phyloP scores from a whole-genome alignment of 2,113 vertebrate genomes.

The Megaleporinus macrocephalus region DNA sequence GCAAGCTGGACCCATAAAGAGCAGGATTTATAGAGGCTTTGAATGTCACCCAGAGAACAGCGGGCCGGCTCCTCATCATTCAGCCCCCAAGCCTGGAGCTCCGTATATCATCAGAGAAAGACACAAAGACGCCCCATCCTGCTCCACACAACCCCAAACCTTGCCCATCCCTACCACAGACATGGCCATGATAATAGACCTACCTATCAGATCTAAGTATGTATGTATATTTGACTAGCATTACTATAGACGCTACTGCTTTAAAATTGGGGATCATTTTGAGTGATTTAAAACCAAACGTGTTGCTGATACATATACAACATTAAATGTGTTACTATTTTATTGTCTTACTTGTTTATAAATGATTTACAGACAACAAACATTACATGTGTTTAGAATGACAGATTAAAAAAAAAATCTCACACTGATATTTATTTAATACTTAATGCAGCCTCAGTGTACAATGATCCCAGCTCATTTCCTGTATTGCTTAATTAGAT shows the following conservation, averaged over 20 bases:
- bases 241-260: not conserved
- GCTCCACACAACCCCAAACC: slow-evolving; percentile 48
- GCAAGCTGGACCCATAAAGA: slow-evolving; percentile 95
- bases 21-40: slow-evolving; percentile 97
- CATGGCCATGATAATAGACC: slow-evolving; percentile 14
- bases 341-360: not conserved
- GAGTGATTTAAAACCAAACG: no score
- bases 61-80: slow-evolving; percentile 91
- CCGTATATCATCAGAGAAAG: slow-evolving; percentile 77
- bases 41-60: slow-evolving; percentile 99
- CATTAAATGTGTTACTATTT: not conserved
- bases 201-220: not conserved
- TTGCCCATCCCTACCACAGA: slow-evolving; percentile 32
- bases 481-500: no score
- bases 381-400: not conserved
- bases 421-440: no score
- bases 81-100: slow-evolving; percentile 90
- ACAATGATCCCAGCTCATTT: no score
- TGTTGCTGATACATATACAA: no score
- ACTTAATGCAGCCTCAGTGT: no score
- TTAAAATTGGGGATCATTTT: not conserved
- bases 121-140: slow-evolving; percentile 55
- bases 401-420: no score
- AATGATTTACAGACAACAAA: not conserved
- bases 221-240: not conserved